These are phyloP conservation scores for Carcina quercana DNA, from an alignment of 2,888 invertebrate genomes.

Conservation along the genomic window DNA sequence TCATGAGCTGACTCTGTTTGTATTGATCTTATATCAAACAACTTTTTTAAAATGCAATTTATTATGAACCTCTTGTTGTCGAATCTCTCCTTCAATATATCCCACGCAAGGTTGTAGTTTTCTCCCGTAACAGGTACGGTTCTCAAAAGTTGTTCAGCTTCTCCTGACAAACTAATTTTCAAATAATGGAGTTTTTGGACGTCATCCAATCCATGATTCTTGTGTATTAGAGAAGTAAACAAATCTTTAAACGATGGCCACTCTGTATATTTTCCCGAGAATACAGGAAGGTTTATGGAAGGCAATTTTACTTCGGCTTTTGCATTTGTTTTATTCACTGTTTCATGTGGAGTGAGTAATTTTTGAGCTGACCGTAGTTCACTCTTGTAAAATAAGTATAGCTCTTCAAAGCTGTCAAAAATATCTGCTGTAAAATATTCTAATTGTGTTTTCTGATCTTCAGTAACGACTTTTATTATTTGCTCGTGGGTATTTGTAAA, in stretches of 20 bases:
- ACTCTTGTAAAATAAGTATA: no score
- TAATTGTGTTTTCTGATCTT: no score
- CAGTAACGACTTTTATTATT: no score
- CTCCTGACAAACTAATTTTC: conserved; percentile 16
- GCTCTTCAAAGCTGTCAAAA: no score
- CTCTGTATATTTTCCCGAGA: conserved; percentile 19
- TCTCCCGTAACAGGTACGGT: conserved; percentile 11
- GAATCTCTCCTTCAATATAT: conserved; percentile 12
- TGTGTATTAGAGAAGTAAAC: conserved; percentile 16
- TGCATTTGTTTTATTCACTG: no score
- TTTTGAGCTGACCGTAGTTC: no score
- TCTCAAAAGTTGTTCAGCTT: conserved; percentile 19
- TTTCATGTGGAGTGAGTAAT: no score
- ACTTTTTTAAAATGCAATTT: conserved; percentile 14
- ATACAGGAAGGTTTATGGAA: conserved; percentile 9
- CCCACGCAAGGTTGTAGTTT: conserved; percentile 18
- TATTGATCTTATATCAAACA: conserved; percentile 7
- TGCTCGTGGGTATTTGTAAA: no score
- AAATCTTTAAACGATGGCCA: conserved; percentile 19
- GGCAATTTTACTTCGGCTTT: conserved; percentile 11
- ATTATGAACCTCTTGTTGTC: conserved; percentile 18
- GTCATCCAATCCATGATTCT: conserved; percentile 15
- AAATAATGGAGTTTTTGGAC: conserved; percentile 21
- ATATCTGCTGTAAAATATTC: no score
- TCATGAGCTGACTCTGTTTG: conserved; percentile 12